A percentile compares a stretch with the other conserved stretches of the same genome.
Conservation (phyloP, 2,888 invertebrate genomes). For the Apamea monoglypha region DNA sequence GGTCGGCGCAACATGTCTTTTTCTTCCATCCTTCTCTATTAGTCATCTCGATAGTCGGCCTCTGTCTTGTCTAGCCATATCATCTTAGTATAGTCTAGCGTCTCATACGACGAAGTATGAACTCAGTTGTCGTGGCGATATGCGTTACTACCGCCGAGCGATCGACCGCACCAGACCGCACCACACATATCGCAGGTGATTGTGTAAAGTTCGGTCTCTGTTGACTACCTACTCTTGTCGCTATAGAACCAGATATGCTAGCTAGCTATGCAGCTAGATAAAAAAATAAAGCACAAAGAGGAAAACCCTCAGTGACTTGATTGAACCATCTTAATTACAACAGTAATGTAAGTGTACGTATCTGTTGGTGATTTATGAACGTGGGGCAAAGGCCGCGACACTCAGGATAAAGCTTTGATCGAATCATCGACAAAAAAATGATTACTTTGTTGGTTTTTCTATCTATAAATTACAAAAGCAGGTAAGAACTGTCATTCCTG, state of each 20-base stretch:
- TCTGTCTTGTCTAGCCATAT: too few species aligned
- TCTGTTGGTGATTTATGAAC: background rate
- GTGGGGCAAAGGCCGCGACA: background rate
- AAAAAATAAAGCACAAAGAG: background rate
- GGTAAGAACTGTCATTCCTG: too few species aligned
- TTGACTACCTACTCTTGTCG: background rate
- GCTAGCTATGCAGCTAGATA: background rate
- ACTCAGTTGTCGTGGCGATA: background rate
- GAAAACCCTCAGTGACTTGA: constrained; percentile 3
- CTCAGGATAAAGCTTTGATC: background rate
- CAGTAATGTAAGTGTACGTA: background rate
- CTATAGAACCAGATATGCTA: background rate
- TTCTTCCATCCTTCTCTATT: too few species aligned
- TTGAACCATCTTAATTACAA: background rate
- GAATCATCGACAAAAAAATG: too few species aligned
- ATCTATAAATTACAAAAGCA: too few species aligned
- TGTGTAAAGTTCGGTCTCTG: background rate
- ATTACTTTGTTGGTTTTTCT: background rate
- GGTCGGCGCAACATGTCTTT: too few species aligned
- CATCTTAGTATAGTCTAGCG: too few species aligned
- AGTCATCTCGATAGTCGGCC: too few species aligned
- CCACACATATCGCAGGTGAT: background rate
- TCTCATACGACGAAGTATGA: background rate
- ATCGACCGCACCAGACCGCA: background rate
- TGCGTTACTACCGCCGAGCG: background rate